Evolutionary conservation across 2,113 vertebrate species (phyloP).

Genomic region (Emydocephalus ijimae): DNA sequence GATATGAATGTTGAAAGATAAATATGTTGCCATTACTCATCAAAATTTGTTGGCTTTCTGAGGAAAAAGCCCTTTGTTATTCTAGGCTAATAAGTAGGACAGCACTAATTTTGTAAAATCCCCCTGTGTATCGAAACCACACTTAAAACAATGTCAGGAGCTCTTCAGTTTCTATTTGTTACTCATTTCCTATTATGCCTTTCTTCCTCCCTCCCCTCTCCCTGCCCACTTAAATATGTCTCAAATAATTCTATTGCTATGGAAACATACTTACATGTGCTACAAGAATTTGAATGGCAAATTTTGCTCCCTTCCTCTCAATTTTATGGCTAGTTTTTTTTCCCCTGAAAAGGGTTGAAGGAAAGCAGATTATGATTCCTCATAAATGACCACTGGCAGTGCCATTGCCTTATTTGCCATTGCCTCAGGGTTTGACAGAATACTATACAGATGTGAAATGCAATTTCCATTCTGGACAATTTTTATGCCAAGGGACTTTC

Average conservation of each 20-base stretch:
- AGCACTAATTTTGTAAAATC: not conserved
- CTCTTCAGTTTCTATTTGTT: not conserved
- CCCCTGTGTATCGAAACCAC: not conserved
- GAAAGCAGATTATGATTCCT: not conserved
- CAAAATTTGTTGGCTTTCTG: not conserved
- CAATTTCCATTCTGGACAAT: not conserved
- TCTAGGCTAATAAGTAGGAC: not conserved
- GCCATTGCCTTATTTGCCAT: not conserved
- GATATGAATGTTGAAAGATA: not conserved
- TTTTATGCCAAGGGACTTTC: not conserved
- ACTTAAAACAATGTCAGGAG: not conserved
- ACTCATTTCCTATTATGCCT: not conserved
- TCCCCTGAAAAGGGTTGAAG: not conserved
- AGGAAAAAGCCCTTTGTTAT: not conserved
- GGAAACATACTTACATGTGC: not conserved
- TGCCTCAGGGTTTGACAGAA: not conserved
- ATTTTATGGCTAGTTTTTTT: not conserved
- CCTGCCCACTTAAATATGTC: not conserved
- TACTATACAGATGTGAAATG: not conserved
- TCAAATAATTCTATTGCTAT: not conserved
- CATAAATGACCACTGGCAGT: not conserved
- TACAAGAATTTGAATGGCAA: not conserved
- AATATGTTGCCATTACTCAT: not conserved
- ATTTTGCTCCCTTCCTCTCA: not conserved
- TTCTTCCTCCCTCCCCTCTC: not conserved